Percentiles rank a stretch among this genome's conserved stretches.
Evolutionary conservation across 1,140 invertebrate species (phyloP).

Genomic region (Megalonaias nervosa): DNA sequence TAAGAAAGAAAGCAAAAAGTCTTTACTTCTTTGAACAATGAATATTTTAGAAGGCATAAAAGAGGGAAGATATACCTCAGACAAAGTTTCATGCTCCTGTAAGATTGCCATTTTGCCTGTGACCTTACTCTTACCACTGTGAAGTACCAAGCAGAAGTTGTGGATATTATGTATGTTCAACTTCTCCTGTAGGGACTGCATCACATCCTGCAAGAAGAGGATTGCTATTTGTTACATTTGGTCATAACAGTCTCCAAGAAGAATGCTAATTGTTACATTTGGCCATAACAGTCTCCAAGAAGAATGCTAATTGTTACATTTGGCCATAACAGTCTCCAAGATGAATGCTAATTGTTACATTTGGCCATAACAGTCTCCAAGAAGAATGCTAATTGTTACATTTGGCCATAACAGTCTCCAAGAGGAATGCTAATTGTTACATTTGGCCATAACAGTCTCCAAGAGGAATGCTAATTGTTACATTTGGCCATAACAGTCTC

Average conservation of each 20-base stretch:
- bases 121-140: slow-evolving; percentile 89
- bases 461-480: slow-evolving; percentile 10
- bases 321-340: background rate
- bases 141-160: slow-evolving; percentile 90
- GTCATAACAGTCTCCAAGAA: background rate
- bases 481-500: background rate
- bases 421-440: slow-evolving; percentile 2
- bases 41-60: too few relatives aligned
- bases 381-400: background rate
- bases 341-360: too few relatives aligned
- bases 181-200: slow-evolving; percentile 88
- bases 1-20: too few relatives aligned
- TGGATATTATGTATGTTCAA: slow-evolving; percentile 85
- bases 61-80: slow-evolving; percentile 77
- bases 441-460: too few relatives aligned
- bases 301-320: too few relatives aligned
- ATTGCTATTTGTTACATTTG: background rate
- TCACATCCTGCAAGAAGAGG: slow-evolving; percentile 79
- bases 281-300: background rate
- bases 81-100: slow-evolving; percentile 86
- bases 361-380: background rate
- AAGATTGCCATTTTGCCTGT: slow-evolving; percentile 88
- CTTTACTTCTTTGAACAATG: too few relatives aligned
- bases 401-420: too few relatives aligned
- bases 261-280: too few relatives aligned